Percentiles rank a stretch among this genome's conserved stretches.
Evolutionary conservation across 2,113 vertebrate species (phyloP).

Genomic region (Gymnarchus niloticus): DNA sequence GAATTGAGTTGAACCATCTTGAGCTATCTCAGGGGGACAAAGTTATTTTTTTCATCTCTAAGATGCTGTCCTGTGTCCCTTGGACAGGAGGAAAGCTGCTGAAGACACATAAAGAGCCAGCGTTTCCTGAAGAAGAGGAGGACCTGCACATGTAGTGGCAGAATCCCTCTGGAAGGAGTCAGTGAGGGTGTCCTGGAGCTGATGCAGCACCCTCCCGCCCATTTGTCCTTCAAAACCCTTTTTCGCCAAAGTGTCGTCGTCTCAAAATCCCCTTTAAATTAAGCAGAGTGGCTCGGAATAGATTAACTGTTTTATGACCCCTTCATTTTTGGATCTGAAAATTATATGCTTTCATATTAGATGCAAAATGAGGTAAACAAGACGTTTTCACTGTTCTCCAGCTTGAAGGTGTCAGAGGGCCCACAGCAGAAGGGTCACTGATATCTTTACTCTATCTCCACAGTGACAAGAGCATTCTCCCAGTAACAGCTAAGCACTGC

Average conservation of each 20-base stretch:
- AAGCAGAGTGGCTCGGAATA: neutral
- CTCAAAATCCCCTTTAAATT: too few species aligned
- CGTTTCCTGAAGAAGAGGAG: constrained; percentile 14
- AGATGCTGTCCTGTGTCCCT: neutral
- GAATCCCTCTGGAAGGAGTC: neutral
- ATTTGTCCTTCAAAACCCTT: too few species aligned
- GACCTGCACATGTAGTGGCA: neutral
- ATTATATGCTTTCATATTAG: too few species aligned
- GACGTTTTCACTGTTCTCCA: neutral
- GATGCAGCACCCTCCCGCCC: neutral
- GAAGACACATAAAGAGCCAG: neutral
- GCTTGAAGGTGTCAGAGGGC: neutral
- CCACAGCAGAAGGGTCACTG: neutral
- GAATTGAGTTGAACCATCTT: neutral
- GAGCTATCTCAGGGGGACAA: neutral
- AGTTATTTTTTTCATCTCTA: neutral
- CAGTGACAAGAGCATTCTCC: too few species aligned
- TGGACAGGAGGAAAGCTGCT: constrained; percentile 17
- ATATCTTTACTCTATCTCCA: neutral
- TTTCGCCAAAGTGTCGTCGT: too few species aligned
- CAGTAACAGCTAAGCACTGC: too few species aligned
- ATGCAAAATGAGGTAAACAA: too few species aligned
- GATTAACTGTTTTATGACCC: neutral
- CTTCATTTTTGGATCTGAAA: neutral
- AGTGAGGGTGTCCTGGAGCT: neutral